These are phyloP conservation scores for Apistogramma diplotaenia DNA, from an alignment of 2,113 vertebrate species.

Conservation along the genomic window DNA sequence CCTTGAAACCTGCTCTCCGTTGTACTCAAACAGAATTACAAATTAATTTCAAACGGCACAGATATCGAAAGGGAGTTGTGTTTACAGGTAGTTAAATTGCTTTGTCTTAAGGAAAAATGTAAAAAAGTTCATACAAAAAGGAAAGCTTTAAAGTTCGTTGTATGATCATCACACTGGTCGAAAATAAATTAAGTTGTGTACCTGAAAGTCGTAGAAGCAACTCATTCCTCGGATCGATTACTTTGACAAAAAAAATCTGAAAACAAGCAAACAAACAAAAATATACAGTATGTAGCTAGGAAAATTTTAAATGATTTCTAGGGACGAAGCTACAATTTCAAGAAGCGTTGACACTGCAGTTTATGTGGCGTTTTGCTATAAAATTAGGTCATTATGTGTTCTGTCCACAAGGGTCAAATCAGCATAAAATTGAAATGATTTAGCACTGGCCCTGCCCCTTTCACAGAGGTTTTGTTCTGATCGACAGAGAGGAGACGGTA, in stretches of 20 bases:
- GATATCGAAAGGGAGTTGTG: too few relatives aligned
- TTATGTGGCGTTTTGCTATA: neutral
- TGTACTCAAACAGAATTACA: neutral
- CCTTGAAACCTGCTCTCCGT: accelerated
- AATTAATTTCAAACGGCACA: neutral
- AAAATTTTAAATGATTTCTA: neutral
- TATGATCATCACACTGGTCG: too few relatives aligned
- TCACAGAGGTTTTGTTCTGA: slow-evolving; percentile 10
- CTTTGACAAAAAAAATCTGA: too few relatives aligned
- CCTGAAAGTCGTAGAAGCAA: neutral
- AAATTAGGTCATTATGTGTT: accelerated
- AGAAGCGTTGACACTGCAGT: accelerated
- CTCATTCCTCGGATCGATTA: neutral
- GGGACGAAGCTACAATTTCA: neutral
- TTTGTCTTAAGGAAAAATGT: neutral
- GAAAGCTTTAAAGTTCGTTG: too few relatives aligned
- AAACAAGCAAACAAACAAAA: too few relatives aligned
- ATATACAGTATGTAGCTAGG: neutral
- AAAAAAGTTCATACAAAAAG: neutral
- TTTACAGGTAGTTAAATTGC: neutral
- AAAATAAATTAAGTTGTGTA: too few relatives aligned
- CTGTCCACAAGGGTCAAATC: slow-evolving; percentile 50
- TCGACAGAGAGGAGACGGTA: neutral
- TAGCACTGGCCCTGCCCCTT: slow-evolving; percentile 28
- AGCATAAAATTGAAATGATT: neutral